Evolutionary conservation across 92 coral and sea anemone genomes (phyloP), one percentile per base, ranked within the genome.

Genomic region (Ricordea florida): DNA sequence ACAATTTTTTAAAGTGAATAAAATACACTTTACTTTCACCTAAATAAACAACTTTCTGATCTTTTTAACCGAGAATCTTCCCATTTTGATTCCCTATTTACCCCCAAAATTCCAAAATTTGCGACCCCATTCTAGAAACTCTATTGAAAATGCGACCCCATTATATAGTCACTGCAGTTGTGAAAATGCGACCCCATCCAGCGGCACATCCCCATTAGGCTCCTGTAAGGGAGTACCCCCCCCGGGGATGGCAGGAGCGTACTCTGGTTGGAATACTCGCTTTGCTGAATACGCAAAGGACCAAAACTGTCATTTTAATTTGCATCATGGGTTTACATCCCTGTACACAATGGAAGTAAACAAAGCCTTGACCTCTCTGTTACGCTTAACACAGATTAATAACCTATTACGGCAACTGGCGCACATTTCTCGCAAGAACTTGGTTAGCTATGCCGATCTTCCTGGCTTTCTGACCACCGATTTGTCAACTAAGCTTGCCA

Each of bases 381-480:
- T 82, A 3, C 70, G 78, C 1, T 34, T 82, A 24, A 33, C 57
- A 2, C 81, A 82, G 26, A 53, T 82, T 2, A 76, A 82, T 6
- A 81, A 82, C 31, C 38, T 68, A 3, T 20, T 80, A 13, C 52
- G 31, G 11, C 87, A 72, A 23, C 2, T 71, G 0, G 40, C 59
- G 0, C 26, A 49, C 41, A 1, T 73, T 0, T 50, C 76, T 29
- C 34, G 6, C 4, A 55, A 36, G n/a, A 23, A 73, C 27, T 18
- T 74, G 1, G 14, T 82, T 0, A 57, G 87, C 0, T 55, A 20
- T 25, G 57, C 47, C 3, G 87, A 65, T 3, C 10, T 82, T 4
- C 81, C 81, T 0, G 47, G 75, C 10, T 68, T 69, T 25, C n/a
- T 68, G 0, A 43, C 44, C 28, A 16, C 60, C 4, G 85, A 66